Evolutionary conservation across 2,797 vertebrate genomes (phyloP).

Genomic region (Rhynchotus rufescens): DNA sequence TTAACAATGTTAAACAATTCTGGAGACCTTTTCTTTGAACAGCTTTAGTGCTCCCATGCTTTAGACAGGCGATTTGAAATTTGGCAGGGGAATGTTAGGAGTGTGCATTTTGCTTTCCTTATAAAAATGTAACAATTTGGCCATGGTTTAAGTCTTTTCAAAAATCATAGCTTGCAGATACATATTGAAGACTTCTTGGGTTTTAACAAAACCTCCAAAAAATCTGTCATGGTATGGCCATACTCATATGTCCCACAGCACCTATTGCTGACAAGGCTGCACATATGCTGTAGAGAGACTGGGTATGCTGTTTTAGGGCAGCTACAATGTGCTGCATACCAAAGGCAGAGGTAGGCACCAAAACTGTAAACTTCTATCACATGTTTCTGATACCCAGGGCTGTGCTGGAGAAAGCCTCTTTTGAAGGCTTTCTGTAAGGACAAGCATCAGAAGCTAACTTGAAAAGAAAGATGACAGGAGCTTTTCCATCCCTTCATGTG

Average conservation of each 20-base stretch:
- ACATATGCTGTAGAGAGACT: background rate
- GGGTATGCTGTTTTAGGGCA: background rate
- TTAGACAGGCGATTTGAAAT: background rate
- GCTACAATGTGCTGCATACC: background rate
- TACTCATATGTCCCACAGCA: background rate
- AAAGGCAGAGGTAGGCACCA: background rate
- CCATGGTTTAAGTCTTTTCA: background rate
- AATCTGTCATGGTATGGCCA: background rate
- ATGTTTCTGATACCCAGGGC: background rate
- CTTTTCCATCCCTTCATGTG: background rate
- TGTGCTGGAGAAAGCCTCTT: background rate
- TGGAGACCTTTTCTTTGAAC: conserved; percentile 31
- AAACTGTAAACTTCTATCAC: background rate
- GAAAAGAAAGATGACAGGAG: background rate
- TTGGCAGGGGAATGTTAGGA: conserved; percentile 12
- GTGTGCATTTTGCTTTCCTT: background rate
- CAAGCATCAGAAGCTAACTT: background rate
- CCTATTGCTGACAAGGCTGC: background rate
- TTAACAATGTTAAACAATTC: conserved; percentile 24
- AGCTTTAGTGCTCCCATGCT: background rate
- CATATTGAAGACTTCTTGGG: conserved; percentile 1
- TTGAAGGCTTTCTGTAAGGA: background rate
- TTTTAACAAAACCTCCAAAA: conserved; percentile 14
- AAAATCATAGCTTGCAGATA: conserved; percentile 15
- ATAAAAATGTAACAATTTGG: conserved; percentile 12